Evolutionary conservation across 2,113 vertebrate species (phyloP).

Genomic region (Myotis davidii): DNA sequence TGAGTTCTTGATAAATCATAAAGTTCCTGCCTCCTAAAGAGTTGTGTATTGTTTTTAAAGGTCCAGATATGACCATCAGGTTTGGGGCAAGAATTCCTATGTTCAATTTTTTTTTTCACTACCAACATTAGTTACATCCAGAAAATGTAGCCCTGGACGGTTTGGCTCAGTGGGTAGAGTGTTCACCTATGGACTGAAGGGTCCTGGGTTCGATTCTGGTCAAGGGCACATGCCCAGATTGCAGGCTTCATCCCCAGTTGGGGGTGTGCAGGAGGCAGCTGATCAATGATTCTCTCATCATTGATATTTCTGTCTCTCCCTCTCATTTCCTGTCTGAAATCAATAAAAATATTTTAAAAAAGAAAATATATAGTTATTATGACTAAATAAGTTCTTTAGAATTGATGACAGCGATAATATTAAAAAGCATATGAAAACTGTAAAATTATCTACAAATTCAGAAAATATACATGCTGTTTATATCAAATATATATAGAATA

Average conservation of each 20-base stretch:
- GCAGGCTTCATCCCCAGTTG: no score
- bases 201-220: no score
- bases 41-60: not conserved
- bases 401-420: conserved; percentile 45
- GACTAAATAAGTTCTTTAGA: conserved; percentile 66
- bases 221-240: no score
- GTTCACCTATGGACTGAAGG: no score
- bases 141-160: conserved; percentile 68
- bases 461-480: conserved; percentile 72
- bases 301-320: no score
- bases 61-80: not conserved
- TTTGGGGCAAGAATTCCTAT: not conserved
- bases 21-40: not conserved
- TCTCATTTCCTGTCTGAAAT: no score
- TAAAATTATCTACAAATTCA: conserved; percentile 75
- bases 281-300: no score
- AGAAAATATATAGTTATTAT: conserved; percentile 73
- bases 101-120: not conserved
- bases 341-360: no score
- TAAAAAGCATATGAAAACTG: conserved; percentile 24
- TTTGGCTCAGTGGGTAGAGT: no score
- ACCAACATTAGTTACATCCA: not conserved
- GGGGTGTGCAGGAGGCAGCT: no score
- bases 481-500: conserved; percentile 67
- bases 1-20: not conserved